Evolutionary conservation across 1,140 invertebrate genomes (phyloP).

Genomic region (Alviniconcha marisindica): DNA sequence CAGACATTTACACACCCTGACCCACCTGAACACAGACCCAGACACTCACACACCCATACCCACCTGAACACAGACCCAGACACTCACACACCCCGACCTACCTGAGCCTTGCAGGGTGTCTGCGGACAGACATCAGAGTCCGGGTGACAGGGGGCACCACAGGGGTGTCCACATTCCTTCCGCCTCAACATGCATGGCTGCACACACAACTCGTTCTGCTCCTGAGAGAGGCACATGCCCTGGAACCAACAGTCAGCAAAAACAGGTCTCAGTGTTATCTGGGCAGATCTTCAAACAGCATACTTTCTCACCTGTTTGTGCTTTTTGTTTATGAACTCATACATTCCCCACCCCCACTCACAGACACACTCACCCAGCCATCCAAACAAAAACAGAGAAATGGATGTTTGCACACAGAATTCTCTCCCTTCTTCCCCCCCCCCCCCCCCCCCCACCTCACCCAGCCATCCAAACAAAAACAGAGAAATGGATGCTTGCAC

Average conservation of each 20-base stretch:
- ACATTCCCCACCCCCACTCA: neutral
- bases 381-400: neutral
- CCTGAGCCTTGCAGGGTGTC: slow-evolving; percentile 82
- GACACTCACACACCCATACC: too few relatives aligned
- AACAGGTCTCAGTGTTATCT: too few relatives aligned
- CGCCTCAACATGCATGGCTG: slow-evolving; percentile 86
- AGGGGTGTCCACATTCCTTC: slow-evolving; percentile 87
- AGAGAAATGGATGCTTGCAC: neutral
- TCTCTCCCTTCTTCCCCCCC: too few relatives aligned
- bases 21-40: too few relatives aligned
- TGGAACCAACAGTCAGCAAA: too few relatives aligned
- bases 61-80: slow-evolving; percentile 2
- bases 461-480: neutral
- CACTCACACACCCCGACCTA: slow-evolving; percentile 41
- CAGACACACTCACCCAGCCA: neutral
- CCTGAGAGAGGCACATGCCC: too few relatives aligned
- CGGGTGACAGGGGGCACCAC: slow-evolving; percentile 86
- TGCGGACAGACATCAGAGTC: slow-evolving; percentile 80
- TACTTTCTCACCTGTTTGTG: too few relatives aligned
- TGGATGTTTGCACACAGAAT: neutral
- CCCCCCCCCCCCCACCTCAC: neutral
- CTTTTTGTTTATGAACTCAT: too few relatives aligned
- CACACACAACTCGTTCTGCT: slow-evolving; percentile 81
- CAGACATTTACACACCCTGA: too few relatives aligned
- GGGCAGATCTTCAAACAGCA: too few relatives aligned